Evolutionary conservation across 2,113 vertebrate genomes (phyloP).

Genomic region (Periophthalmus modestus): DNA sequence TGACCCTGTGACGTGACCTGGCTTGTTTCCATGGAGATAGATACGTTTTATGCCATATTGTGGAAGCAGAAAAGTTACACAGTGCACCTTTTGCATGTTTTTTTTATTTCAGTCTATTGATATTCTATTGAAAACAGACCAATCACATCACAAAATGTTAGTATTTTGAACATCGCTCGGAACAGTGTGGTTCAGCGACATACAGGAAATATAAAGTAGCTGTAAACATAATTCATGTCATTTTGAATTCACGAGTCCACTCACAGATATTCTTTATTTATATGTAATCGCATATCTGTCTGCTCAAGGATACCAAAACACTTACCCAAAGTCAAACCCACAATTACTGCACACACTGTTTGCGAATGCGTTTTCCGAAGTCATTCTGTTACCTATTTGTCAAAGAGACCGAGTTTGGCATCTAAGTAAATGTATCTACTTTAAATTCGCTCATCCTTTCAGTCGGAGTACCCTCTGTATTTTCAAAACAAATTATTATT

Average conservation of each 20-base stretch:
- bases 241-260: neutral
- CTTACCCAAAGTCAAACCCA: neutral
- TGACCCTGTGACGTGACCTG: too few species aligned
- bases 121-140: too few species aligned
- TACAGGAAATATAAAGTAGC: too few species aligned
- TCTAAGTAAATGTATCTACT: neutral
- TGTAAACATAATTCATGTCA: too few species aligned
- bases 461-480: neutral
- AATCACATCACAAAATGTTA: too few species aligned
- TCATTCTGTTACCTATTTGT: neutral
- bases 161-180: too few species aligned
- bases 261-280: neutral
- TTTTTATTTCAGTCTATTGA: too few species aligned
- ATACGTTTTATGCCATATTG: too few species aligned
- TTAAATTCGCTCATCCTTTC: neutral
- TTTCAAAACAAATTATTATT: neutral
- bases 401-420: neutral
- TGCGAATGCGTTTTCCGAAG: neutral
- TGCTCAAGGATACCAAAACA: neutral
- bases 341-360: neutral
- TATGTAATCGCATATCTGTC: neutral
- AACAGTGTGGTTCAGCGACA: too few species aligned
- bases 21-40: too few species aligned
- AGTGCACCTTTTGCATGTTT: too few species aligned
- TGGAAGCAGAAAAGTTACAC: too few species aligned